These are phyloP conservation scores for Drosophila sulfurigaster DNA, from an alignment of 1,140 invertebrate species.

Conservation along the genomic window DNA sequence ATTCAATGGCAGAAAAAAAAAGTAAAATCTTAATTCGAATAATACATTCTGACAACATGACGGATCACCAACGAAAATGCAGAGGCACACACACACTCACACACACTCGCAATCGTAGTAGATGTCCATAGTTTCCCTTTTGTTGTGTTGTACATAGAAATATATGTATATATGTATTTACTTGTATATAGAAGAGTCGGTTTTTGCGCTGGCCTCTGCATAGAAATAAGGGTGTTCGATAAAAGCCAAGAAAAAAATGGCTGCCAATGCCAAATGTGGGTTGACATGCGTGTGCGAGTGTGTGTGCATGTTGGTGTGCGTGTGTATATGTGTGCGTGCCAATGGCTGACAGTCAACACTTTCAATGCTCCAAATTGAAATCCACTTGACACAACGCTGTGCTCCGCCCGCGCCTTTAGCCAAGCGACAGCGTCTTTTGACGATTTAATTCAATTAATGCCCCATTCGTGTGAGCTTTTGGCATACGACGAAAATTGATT, in stretches of 20 bases:
- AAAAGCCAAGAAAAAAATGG: constrained; percentile 73
- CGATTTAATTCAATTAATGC: constrained; percentile 83
- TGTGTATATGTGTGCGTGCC: constrained; percentile 54
- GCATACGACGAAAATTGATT: constrained; percentile 57
- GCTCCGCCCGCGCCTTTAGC: constrained; percentile 27
- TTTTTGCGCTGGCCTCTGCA: constrained; percentile 21
- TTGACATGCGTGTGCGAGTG: constrained; percentile 56
- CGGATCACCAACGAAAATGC: constrained; percentile 84
- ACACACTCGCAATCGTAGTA: constrained; percentile 35
- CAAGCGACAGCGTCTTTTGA: constrained; percentile 62
- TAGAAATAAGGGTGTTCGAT: constrained; percentile 79
- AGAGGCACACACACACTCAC: constrained; percentile 60
- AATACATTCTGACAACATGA: constrained; percentile 84
- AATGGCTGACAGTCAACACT: constrained; percentile 80
- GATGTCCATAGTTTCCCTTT: constrained; percentile 78
- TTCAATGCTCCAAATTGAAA: constrained; percentile 67
- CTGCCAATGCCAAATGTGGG: constrained; percentile 75
- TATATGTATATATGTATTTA: constrained; percentile 15
- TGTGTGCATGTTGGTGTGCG: constrained; percentile 22
- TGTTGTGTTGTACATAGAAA: constrained; percentile 44
- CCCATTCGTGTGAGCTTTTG: constrained; percentile 53
- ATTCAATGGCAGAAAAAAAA: constrained; percentile 83
- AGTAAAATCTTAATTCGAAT: constrained; percentile 84
- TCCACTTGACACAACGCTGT: constrained; percentile 71
- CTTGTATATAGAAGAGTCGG: constrained; percentile 25